Evolutionary conservation across 2,888 invertebrate genomes (phyloP).

Genomic region (Mythimna ferrago): DNA sequence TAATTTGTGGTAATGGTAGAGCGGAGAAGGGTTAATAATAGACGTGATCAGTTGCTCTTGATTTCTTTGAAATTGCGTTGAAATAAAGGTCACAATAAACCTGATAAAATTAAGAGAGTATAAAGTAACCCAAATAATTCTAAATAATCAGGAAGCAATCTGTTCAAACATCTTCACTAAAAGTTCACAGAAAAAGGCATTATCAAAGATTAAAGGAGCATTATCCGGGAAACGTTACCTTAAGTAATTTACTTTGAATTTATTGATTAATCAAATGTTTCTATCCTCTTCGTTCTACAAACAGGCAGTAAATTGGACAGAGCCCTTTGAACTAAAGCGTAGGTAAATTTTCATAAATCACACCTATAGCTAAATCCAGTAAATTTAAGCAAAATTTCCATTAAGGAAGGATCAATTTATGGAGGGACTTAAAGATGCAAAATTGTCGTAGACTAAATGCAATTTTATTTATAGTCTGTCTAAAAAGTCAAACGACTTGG

Average conservation of each 20-base stretch:
- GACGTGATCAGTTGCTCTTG: neutral
- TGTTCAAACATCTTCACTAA: slow-evolving; percentile 12
- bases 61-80: neutral
- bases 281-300: slow-evolving; percentile 22
- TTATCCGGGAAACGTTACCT: slow-evolving; percentile 23
- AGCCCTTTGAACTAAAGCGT: slow-evolving; percentile 36
- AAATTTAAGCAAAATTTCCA: slow-evolving; percentile 53
- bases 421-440: slow-evolving; percentile 40
- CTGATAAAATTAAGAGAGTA: neutral
- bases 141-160: slow-evolving; percentile 11
- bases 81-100: neutral
- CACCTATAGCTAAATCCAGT: slow-evolving; percentile 42
- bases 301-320: slow-evolving; percentile 35
- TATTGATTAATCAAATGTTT: slow-evolving; percentile 42
- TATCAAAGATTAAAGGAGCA: slow-evolving; percentile 33
- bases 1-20: neutral
- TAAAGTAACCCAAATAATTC: neutral
- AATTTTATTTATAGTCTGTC: no score
- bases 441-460: slow-evolving; percentile 28
- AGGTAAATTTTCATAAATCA: slow-evolving; percentile 47
- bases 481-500: no score
- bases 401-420: slow-evolving; percentile 52
- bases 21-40: neutral
- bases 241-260: slow-evolving; percentile 31
- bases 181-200: slow-evolving; percentile 26